Percentiles rank a stretch among this genome's conserved stretches.
phyloP scores from a whole-genome alignment of 30 jellyfish, hydroid and myxozoan genomes.

The Hydra vulgaris region DNA sequence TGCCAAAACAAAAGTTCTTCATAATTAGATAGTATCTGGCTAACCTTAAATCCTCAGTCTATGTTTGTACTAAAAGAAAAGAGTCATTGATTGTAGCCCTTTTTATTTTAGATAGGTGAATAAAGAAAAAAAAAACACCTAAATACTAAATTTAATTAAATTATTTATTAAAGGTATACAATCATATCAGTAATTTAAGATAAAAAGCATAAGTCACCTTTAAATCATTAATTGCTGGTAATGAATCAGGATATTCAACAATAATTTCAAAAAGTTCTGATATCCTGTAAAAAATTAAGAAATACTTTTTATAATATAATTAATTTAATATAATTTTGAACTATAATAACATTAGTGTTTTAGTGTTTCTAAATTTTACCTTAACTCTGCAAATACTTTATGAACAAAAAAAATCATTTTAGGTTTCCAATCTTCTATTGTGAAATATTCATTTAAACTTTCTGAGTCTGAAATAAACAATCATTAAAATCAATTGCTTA shows the following conservation, averaged over 20 bases:
- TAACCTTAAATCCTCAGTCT: too few species aligned
- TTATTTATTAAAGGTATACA: not conserved
- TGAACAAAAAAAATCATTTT: conserved; percentile 64
- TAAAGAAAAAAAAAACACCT: too few species aligned
- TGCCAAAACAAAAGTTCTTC: too few species aligned
- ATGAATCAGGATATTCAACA: conserved; percentile 96
- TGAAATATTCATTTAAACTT: not conserved
- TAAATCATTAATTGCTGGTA: conserved; percentile 84
- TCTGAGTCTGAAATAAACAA: not conserved
- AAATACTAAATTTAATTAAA: too few species aligned
- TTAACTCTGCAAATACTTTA: conserved; percentile 87
- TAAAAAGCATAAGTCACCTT: conserved; percentile 60
- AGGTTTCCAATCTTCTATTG: conserved; percentile 80
- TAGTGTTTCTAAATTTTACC: conserved; percentile 35
- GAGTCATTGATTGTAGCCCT: too few species aligned
- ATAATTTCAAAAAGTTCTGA: conserved; percentile 89
- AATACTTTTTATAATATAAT: not conserved
- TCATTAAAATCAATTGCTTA: too few species aligned
- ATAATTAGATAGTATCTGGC: too few species aligned
- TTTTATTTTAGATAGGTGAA: too few species aligned
- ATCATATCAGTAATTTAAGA: not conserved
- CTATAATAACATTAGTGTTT: not conserved
- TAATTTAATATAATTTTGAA: not conserved
- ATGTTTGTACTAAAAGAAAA: too few species aligned
- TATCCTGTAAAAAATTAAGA: conserved; percentile 47